Evolutionary conservation across 2,888 invertebrate genomes (phyloP).

Genomic region (Tholera decimalis): DNA sequence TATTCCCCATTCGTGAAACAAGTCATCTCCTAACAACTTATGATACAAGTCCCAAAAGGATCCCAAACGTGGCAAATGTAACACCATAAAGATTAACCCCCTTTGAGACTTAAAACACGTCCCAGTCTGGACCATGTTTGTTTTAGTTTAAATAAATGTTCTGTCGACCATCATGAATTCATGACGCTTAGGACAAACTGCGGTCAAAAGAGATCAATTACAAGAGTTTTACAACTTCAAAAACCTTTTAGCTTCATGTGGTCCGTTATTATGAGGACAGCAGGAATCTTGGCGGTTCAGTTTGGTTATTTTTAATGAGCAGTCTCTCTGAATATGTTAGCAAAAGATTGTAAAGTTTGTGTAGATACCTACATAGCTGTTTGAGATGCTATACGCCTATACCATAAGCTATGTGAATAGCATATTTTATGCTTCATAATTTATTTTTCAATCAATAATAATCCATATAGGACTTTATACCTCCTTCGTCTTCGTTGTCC

Average conservation of each 20-base stretch:
- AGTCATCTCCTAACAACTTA: constrained; percentile 9
- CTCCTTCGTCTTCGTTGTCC: constrained; percentile 34
- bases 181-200: constrained; percentile 48
- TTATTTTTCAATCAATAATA: constrained; percentile 35
- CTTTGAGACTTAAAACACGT: constrained; percentile 50
- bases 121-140: constrained; percentile 35
- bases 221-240: constrained; percentile 52
- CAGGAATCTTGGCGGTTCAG: constrained; percentile 17
- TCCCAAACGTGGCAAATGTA: constrained; percentile 41
- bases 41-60: constrained; percentile 21
- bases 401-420: constrained; percentile 8
- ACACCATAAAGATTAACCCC: constrained; percentile 47
- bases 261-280: constrained; percentile 44
- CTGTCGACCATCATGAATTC: constrained; percentile 41
- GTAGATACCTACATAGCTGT: not conserved
- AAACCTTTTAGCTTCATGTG: constrained; percentile 54
- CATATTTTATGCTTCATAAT: constrained; percentile 24
- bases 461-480: constrained; percentile 22
- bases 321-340: not conserved
- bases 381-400: constrained; percentile 3
- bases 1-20: constrained; percentile 4
- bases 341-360: constrained; percentile 1
- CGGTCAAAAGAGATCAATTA: constrained; percentile 61
- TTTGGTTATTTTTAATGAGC: constrained; percentile 25
- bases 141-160: constrained; percentile 47